phyloP scores from a whole-genome alignment of 2,797 vertebrate genomes.

The Rhincodon typus region DNA sequence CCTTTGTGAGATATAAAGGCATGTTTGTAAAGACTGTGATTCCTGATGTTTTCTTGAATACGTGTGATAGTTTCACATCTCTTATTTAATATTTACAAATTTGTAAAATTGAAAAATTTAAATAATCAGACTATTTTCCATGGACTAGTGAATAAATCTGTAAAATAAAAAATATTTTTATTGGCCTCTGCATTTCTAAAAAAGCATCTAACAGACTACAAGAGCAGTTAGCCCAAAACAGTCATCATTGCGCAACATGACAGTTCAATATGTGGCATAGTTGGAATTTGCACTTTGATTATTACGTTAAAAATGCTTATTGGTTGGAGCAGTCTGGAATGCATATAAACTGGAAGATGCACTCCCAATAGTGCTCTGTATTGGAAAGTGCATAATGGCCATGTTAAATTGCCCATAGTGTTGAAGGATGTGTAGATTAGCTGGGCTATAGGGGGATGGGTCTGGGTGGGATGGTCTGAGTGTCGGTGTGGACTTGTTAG shows the following conservation, averaged over 20 bases:
- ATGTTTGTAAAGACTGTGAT: neutral
- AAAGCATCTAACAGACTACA: neutral
- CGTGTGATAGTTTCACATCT: neutral
- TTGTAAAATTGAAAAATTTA: neutral
- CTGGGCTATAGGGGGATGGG: too few species aligned
- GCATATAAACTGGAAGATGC: neutral
- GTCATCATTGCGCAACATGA: neutral
- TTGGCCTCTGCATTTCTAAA: neutral
- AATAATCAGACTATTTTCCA: neutral
- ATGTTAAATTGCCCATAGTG: too few species aligned
- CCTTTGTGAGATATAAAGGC: neutral
- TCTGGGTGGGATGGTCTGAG: too few species aligned
- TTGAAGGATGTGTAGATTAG: too few species aligned
- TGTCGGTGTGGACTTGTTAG: too few species aligned
- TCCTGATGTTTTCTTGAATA: neutral
- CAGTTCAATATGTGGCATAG: neutral
- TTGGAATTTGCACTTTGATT: neutral
- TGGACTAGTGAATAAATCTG: neutral
- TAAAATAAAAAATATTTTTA: neutral
- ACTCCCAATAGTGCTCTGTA: neutral
- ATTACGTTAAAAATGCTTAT: neutral
- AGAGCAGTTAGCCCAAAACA: neutral
- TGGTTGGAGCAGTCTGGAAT: neutral
- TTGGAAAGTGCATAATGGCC: neutral
- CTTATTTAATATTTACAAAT: neutral